Evolutionary conservation across 2,888 invertebrate species (phyloP).

Genomic region (Augochlorella aurata): DNA sequence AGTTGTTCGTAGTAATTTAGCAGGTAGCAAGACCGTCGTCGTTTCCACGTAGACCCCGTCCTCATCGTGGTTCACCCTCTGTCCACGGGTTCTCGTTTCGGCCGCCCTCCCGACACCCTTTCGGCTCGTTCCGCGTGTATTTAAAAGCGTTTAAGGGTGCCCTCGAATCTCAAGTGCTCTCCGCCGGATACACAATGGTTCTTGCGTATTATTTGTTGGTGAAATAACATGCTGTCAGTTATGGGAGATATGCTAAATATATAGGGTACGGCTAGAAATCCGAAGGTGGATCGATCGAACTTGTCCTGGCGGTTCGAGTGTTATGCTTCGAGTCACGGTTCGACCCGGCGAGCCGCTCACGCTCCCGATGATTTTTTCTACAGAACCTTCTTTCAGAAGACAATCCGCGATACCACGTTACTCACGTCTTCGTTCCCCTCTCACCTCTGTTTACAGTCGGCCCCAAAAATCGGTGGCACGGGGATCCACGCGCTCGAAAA

Average conservation of each 20-base stretch:
- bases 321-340: constrained; percentile 69
- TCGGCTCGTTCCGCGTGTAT: constrained; percentile 68
- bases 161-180: constrained; percentile 73
- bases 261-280: constrained; percentile 70
- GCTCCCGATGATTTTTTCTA: constrained; percentile 54
- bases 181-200: constrained; percentile 72
- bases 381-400: constrained; percentile 58
- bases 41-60: constrained; percentile 45
- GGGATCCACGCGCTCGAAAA: no score
- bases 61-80: constrained; percentile 16
- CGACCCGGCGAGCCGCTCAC: constrained; percentile 54
- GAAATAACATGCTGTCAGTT: constrained; percentile 80
- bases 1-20: constrained; percentile 68
- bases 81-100: constrained; percentile 9
- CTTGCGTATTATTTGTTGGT: constrained; percentile 79
- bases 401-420: constrained; percentile 52
- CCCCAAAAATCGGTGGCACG: no score
- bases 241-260: constrained; percentile 78
- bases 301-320: constrained; percentile 64
- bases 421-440: constrained; percentile 36
- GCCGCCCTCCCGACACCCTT: constrained; percentile 56
- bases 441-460: no score
- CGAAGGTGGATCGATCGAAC: constrained; percentile 73
- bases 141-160: constrained; percentile 78
- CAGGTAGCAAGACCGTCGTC: constrained; percentile 65